Evolutionary conservation across 2,888 invertebrate genomes (phyloP), one percentile per base, ranked within the genome.

Genomic region (Neoaliturus tenellus): DNA sequence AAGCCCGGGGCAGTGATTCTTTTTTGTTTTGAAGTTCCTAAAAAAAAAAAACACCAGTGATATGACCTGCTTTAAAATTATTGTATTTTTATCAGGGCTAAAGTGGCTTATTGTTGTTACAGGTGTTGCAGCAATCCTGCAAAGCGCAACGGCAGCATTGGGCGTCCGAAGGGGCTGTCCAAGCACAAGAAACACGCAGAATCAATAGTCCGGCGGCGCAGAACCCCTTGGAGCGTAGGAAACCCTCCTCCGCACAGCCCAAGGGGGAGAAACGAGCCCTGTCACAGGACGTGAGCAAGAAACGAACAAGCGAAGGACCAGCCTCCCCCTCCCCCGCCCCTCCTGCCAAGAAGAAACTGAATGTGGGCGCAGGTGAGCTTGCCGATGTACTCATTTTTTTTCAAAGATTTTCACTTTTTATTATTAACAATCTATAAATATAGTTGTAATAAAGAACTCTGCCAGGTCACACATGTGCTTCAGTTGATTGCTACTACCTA

Each of bases 61-160:
- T n/a, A n/a, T n/a, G n/a, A n/a, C n/a, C n/a, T n/a, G n/a, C n/a
- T n/a, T n/a, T n/a, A n/a, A n/a, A n/a, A n/a, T n/a, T n/a, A n/a
- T n/a, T n/a, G n/a, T n/a, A n/a, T n/a, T n/a, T n/a, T n/a, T n/a
- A n/a, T n/a, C n/a, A n/a, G n/a, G n/a, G n/a, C n/a, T n/a, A n/a
- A n/a, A n/a, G n/a, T n/a, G 39, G 6, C 39, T 12, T 8, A 6
- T 39, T 39, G 20, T 51, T 73, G 25, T 44, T 25, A 39, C 48
- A 86, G 81, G 89, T 91, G 51, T 86, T 91, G 41, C 91, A 91
- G 62, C 92, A 93, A 82, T 93, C 94, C 0, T 92, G 94, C 83
- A 93, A 93, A 87, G 92, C 92, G 0, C 95, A 95, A 89, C 92
- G 94, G 17, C 93, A 94, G 84, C 93, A 92, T 87, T 94, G 94